These are phyloP conservation scores for Seriola quinqueradiata DNA, from an alignment of 2,113 vertebrate genomes.

Conservation along the genomic window DNA sequence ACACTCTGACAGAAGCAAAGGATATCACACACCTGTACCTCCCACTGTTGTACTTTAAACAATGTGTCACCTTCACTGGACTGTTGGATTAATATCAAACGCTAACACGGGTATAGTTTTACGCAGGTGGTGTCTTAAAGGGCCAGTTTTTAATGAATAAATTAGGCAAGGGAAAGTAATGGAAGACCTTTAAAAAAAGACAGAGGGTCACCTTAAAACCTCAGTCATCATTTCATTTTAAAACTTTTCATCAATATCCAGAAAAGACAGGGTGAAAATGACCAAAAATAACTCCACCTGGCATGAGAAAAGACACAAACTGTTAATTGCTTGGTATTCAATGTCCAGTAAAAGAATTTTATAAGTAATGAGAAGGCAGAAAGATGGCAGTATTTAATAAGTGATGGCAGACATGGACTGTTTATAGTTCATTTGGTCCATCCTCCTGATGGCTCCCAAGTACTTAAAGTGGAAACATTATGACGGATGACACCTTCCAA, in stretches of 20 bases:
- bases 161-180: constrained; percentile 11
- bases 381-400: constrained; percentile 29
- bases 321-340: constrained; percentile 68
- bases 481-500: constrained; percentile 5
- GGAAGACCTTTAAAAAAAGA: constrained; percentile 20
- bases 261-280: neutral
- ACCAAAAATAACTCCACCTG: constrained; percentile 31
- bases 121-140: constrained; percentile 3
- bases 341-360: constrained; percentile 34
- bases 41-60: neutral
- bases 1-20: neutral
- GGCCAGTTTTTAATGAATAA: constrained; percentile 46
- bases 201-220: constrained; percentile 20
- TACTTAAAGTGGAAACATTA: constrained; percentile 34
- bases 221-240: neutral
- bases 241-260: constrained; percentile 13
- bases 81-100: neutral
- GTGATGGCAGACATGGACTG: constrained; percentile 1
- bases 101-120: neutral
- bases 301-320: constrained; percentile 36
- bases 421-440: constrained; percentile 14
- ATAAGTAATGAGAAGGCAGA: constrained; percentile 19
- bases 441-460: constrained; percentile 11
- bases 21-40: neutral
- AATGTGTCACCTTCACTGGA: constrained; percentile 19